Base-by-base conservation (phyloP, 2,888 invertebrate species). In the Encarsia formosa region DNA sequence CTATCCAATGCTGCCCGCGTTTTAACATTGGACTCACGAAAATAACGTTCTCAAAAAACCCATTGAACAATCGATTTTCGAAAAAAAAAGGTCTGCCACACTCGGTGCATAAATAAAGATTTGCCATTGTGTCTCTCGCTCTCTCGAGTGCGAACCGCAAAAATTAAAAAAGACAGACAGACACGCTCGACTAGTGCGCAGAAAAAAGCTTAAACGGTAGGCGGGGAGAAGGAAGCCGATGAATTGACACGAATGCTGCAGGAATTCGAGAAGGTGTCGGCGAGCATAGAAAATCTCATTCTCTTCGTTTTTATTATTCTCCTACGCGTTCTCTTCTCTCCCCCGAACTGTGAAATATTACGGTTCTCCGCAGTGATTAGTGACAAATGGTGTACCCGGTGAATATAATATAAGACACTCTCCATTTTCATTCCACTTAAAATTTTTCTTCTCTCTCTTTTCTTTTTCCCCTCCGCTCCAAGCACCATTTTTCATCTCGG, bases 191-290 rank as follows among this genome's bases (percentile, higher is more conserved):
- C n/a, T n/a, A n/a, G n/a, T n/a, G n/a, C n/a, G n/a, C 22, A 44
- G 42, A 35, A 47, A 50, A 48, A 38, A 47, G 45, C 32, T 41
- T 49, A 32, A 47, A 45, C 50, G 38, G 48, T 44, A 37, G 50
- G 49, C 47, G 50, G 49, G 41, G 51, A 42, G n/a, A n/a, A 26
- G 48, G 50, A 59, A 53, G 48, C 51, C 58, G 59, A 59, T 61
- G 61, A 61, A 63, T 61, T 50, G 60, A 59, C 61, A 60, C 59
- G 59, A 59, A 61, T 52, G 56, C 56, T 62, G 58, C 52, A 44
- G 52, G 48, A 50, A 58, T 61, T 42, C 46, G 53, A 53, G 50
- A 56, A 50, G 56, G 54, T 53, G 54, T 47, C 44, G 29, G 41
- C n/a, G 29, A n/a, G 22, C 31, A 16, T 34, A 3, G 16, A 8